Evolutionary conservation across 2,797 vertebrate species (phyloP).

Genomic region (Acanthurus tractus): DNA sequence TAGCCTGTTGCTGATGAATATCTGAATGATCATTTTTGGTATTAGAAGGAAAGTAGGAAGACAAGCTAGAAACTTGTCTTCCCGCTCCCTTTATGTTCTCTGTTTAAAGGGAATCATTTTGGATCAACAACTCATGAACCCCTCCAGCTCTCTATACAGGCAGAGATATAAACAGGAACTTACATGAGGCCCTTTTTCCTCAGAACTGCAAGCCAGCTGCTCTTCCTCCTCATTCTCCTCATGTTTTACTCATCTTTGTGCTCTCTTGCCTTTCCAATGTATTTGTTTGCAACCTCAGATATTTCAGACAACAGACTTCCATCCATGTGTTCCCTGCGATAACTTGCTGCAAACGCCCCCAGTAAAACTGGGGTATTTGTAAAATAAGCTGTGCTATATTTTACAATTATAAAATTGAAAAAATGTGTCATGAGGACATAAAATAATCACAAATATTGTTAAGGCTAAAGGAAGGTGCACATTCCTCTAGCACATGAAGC

Average conservation of each 20-base stretch:
- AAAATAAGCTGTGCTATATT: no score
- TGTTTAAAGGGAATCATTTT: conserved; percentile 51
- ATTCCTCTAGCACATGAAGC: no score
- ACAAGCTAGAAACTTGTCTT: conserved; percentile 8
- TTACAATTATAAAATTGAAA: no score
- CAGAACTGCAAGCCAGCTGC: conserved; percentile 65
- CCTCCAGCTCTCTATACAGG: conserved; percentile 20
- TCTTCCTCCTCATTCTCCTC: conserved; percentile 54
- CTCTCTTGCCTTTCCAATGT: conserved; percentile 38
- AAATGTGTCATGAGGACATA: no score
- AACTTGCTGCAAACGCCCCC: conserved; percentile 18
- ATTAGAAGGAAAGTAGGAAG: no score
- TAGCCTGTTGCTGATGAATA: background rate
- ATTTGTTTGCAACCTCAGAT: conserved; percentile 43
- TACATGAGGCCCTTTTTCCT: conserved; percentile 52
- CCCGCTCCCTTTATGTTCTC: conserved; percentile 56
- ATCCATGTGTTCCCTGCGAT: conserved; percentile 18
- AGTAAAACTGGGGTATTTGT: no score
- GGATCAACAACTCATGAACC: conserved; percentile 50
- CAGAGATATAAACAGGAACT: conserved; percentile 75
- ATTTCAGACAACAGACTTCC: conserved; percentile 55
- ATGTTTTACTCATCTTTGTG: conserved; percentile 17
- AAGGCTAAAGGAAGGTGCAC: no score
- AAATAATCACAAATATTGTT: no score
- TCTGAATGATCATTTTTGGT: background rate